Conservation (phyloP, 2,797 vertebrate species). For the Peromyscus melanophrys region DNA sequence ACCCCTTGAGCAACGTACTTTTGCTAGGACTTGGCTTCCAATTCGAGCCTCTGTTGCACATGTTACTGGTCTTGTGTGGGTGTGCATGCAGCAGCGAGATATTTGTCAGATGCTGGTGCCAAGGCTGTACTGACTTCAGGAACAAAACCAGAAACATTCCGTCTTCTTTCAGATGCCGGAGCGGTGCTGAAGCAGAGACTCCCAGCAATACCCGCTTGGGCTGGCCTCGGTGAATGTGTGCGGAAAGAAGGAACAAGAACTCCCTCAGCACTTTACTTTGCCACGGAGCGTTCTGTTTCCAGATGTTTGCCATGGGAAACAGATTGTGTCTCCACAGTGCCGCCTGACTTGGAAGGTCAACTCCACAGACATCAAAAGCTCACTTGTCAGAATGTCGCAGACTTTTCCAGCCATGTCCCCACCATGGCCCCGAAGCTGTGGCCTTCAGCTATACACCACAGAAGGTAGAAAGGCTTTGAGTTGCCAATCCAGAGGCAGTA, state of each 20-base stretch:
- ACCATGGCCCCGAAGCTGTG: rapidly evolving
- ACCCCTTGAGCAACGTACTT: neutral
- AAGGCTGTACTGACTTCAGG: neutral
- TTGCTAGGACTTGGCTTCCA: slow-evolving; percentile 29
- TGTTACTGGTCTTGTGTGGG: neutral
- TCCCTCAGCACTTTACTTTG: neutral
- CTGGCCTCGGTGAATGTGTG: neutral
- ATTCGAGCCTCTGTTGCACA: neutral
- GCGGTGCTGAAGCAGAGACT: neutral
- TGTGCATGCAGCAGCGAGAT: neutral
- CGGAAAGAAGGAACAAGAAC: neutral
- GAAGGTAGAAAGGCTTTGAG: rapidly evolving
- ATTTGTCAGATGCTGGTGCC: neutral
- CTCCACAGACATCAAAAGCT: neutral
- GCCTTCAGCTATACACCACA: rapidly evolving
- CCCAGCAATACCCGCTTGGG: rapidly evolving
- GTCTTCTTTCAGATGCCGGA: neutral
- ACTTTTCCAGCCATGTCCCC: no score
- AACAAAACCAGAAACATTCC: neutral
- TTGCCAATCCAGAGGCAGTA: neutral
- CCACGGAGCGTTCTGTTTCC: neutral
- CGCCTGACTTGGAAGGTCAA: neutral
- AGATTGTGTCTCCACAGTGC: slow-evolving; percentile 1
- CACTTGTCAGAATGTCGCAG: neutral
- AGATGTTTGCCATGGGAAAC: neutral